Percentiles rank a stretch among this genome's conserved stretches.
Conservation (phyloP, 2,797 vertebrate genomes). For the Acanthurus lineatus region DNA sequence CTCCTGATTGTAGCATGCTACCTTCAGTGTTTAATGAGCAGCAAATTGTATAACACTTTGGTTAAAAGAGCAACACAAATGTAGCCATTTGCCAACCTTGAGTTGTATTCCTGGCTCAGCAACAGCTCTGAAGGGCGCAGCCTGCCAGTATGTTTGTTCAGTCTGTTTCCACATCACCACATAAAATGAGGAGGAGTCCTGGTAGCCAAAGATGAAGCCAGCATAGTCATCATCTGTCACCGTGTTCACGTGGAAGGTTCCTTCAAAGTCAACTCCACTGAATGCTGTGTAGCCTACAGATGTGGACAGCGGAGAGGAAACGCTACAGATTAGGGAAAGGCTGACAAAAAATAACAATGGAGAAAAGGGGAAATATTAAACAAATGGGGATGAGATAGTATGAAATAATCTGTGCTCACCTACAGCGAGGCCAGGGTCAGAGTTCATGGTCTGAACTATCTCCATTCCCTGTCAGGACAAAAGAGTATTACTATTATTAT, state of each 20-base stretch:
- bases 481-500: neutral
- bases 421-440: conserved; percentile 97
- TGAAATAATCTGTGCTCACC: conserved; percentile 83
- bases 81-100: conserved; percentile 92
- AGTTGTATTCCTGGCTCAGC: conserved; percentile 98
- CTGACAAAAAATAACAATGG: neutral
- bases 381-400: neutral
- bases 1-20: neutral
- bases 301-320: neutral
- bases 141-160: conserved; percentile 99
- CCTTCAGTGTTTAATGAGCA: neutral
- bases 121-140: conserved; percentile 96
- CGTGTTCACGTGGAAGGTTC: conserved; percentile 98
- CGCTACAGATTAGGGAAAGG: no score
- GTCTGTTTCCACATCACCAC: conserved; percentile 99
- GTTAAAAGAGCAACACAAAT: neutral
- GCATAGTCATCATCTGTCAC: conserved; percentile 97
- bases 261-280: conserved; percentile 98
- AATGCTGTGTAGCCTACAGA: conserved; percentile 95
- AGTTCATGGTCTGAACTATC: conserved; percentile 99
- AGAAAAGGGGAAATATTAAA: neutral
- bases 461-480: conserved; percentile 86
- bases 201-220: conserved; percentile 98
- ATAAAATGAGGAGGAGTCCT: conserved; percentile 98
- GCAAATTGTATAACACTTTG: neutral